A percentile compares a stretch with the other conserved stretches of the same genome.
These are phyloP conservation scores for Campoletis raptor DNA, from an alignment of 2,888 invertebrate species.

Conservation along the genomic window DNA sequence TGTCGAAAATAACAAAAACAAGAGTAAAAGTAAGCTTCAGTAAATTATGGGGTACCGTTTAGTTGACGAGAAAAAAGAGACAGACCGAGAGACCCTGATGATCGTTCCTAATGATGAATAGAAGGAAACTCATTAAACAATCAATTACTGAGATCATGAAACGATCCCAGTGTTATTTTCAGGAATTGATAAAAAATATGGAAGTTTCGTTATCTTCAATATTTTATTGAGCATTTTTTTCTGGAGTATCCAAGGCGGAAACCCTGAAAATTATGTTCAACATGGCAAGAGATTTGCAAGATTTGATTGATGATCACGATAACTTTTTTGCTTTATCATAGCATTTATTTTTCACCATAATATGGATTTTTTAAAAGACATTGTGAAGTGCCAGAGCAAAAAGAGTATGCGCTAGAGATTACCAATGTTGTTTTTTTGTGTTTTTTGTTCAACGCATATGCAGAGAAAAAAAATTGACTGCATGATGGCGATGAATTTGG, in stretches of 20 bases:
- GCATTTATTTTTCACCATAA: neutral
- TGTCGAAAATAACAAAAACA: conserved; percentile 20
- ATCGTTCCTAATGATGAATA: neutral
- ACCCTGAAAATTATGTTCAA: too few relatives aligned
- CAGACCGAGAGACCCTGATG: neutral
- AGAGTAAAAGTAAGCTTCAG: conserved; percentile 34
- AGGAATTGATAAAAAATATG: too few relatives aligned
- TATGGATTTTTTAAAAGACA: neutral
- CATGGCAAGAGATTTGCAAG: too few relatives aligned
- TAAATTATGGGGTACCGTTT: conserved; percentile 23
- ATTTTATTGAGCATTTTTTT: too few relatives aligned
- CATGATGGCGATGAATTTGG: conserved; percentile 32
- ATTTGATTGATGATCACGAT: too few relatives aligned
- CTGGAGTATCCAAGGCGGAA: too few relatives aligned
- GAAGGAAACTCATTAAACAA: neutral
- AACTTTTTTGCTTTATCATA: too few relatives aligned
- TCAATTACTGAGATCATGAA: too few relatives aligned
- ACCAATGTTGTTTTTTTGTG: conserved; percentile 14
- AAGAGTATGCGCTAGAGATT: conserved; percentile 30
- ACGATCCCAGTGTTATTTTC: too few relatives aligned
- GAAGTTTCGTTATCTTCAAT: too few relatives aligned
- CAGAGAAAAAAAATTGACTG: conserved; percentile 13
- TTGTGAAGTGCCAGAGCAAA: conserved; percentile 1
- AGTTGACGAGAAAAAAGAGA: conserved; percentile 19
- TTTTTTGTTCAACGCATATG: neutral